Evolutionary conservation across 2,797 vertebrate genomes (phyloP), one percentile per base, ranked within the genome.

Genomic region (Synanceia verrucosa): DNA sequence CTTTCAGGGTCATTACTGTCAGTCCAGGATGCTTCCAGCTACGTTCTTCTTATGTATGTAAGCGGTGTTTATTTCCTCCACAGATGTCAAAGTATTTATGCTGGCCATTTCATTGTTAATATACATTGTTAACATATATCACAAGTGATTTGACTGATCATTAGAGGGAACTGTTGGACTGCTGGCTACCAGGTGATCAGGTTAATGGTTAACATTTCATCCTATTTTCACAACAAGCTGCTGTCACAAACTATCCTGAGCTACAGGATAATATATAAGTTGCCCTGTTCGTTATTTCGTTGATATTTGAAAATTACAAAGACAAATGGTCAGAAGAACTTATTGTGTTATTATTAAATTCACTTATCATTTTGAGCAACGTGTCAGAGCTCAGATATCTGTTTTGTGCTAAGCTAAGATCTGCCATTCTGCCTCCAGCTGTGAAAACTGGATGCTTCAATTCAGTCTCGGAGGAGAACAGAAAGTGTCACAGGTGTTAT

Each of bases 1-100:
- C 78, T 75, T 82, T 91, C 84, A 91, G 83, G 88, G 79, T 86
- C 81, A 89, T 91, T 91, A 87, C 79, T 89, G 87, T 87, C 83
- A 87, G 74, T 88, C 80, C 55, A 53, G 62, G 55, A 68, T 50
- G 73, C 72, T 73, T 73, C 79, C 37, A 78, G 73, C 62, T 46
- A 31, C 47, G 60, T 14, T 43, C 26, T 72, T 70, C 36, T 51
- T 65, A 64, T 67, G 36, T 68, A 41, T 70, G 37, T 57, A 76
- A 58, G 69, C 36, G 13, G 51, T 37, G 58, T 24, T 70, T 52
- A 65, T 83, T 76, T 78, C 59, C 55, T 51, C 63, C 57, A 57
- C 51, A 73, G 3, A 52, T 39, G 50, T 82, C 55, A 65, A 59
- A 64, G 34, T 56, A 55, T 47, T 19, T 56, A 48, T 68, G 65